Base-by-base conservation (phyloP, 2,888 invertebrate genomes). In the Ophion ventricosus region DNA sequence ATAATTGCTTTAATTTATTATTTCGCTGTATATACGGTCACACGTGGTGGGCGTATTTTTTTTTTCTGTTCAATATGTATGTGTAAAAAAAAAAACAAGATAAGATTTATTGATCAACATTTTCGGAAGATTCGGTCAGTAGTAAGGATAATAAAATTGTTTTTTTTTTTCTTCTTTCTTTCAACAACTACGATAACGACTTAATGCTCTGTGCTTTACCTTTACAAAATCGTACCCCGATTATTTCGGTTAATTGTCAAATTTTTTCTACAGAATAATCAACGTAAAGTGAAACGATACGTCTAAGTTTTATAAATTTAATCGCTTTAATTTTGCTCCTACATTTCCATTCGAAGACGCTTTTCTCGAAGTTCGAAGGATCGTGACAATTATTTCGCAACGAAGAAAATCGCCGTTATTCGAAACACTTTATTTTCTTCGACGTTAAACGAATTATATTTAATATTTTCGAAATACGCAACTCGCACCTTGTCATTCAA, bases 71-170 rank as follows among this genome's bases (percentile, higher is more conserved):
- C 23, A 26, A 66, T 78, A 20, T 49, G 14, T 49, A 74, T 49
- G 14, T 76, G 56, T 70, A 70, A 82, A 29, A 82, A 79, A 84
- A 70, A 61, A 80, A 43, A 61, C 11, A 61, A 29, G 43, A 64
- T 25, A 64, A 43, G 73, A 25, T 84, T 80, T 77, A 80, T 73
- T 76, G 54, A 74, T 54, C 57, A 80, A 80, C 73, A 56, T 69
- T 78, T 43, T 54, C 49, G 26, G 63, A 77, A 72, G 17, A 57
- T 23, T 61, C 73, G 69, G 54, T 69, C 59, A 80, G n/a, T 80
- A 74, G 35, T 73, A 10, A 59, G 76, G 73, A 77, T 54, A 78
- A 74, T 70, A 63, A 80, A 54, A 69, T 69, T n/a, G n/a, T n/a
- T n/a, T n/a, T n/a, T n/a, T n/a, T n/a, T n/a, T n/a, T n/a, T n/a